A percentile compares a stretch with the other conserved stretches of the same genome.
phyloP scores from a whole-genome alignment of 2,888 invertebrate species.

The Ctenicera cuprea region DNA sequence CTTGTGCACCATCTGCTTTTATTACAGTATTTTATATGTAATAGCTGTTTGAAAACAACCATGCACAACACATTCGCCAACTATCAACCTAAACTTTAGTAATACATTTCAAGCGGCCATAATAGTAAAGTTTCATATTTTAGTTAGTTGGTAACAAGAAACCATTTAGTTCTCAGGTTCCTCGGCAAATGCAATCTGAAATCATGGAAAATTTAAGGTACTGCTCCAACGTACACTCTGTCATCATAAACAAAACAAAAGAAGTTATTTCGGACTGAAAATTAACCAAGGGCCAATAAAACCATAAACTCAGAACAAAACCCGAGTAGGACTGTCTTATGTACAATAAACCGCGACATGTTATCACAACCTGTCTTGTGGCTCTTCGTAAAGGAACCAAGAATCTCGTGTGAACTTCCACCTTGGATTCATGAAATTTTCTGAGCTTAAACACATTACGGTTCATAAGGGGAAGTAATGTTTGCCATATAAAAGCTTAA shows the following conservation, averaged over 20 bases:
- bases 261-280: neutral
- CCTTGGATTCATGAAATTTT: conserved; percentile 19
- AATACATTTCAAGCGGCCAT: conserved; percentile 13
- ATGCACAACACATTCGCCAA: conserved; percentile 16
- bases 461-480: conserved; percentile 7
- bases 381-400: neutral
- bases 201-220: neutral
- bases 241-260: neutral
- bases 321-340: neutral
- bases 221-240: neutral
- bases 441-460: neutral
- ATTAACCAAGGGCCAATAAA: conserved; percentile 14
- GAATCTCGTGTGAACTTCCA: conserved; percentile 6
- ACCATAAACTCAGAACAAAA: neutral
- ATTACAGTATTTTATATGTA: conserved; percentile 32
- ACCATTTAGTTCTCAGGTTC: neutral
- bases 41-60: conserved; percentile 37
- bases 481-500: conserved; percentile 8
- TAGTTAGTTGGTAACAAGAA: neutral
- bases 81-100: conserved; percentile 25
- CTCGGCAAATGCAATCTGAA: too few species aligned
- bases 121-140: conserved; percentile 5
- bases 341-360: conserved; percentile 5
- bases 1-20: conserved; percentile 39
- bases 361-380: conserved; percentile 6